Conservation (phyloP, 2,797 vertebrate species). For the Pteropus rufus region DNA sequence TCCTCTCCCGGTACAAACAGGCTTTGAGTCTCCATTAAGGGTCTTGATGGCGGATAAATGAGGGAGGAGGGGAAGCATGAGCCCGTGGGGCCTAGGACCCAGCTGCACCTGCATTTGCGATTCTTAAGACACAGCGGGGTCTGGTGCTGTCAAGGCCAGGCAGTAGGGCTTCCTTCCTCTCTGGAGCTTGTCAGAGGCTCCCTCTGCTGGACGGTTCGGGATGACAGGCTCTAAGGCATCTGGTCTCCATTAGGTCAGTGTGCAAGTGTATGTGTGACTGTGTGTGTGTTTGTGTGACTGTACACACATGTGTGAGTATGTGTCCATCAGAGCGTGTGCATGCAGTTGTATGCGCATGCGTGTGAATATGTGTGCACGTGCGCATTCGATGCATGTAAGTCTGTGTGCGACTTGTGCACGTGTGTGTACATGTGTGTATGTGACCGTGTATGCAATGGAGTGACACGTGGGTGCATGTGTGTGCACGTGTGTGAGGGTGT, state of each 20-base stretch:
- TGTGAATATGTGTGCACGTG: no score
- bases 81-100: background rate
- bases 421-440: background rate
- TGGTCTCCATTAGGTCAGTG: background rate
- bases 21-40: background rate
- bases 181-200: background rate
- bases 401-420: background rate
- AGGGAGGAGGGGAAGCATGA: background rate
- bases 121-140: background rate
- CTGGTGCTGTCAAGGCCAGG: accelerated
- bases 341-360: no score
- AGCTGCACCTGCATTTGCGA: no score
- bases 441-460: background rate
- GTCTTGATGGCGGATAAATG: background rate
- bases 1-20: background rate
- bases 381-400: no score
- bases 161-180: background rate
- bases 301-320: background rate
- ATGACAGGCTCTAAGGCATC: background rate
- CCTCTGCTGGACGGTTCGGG: background rate
- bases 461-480: background rate
- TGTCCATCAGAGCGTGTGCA: no score
- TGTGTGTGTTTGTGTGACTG: background rate
- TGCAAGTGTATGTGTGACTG: accelerated
- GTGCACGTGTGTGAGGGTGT: background rate